These are phyloP conservation scores for Drosophila mayri DNA, from an alignment of 1,140 invertebrate genomes.

Conservation along the genomic window DNA sequence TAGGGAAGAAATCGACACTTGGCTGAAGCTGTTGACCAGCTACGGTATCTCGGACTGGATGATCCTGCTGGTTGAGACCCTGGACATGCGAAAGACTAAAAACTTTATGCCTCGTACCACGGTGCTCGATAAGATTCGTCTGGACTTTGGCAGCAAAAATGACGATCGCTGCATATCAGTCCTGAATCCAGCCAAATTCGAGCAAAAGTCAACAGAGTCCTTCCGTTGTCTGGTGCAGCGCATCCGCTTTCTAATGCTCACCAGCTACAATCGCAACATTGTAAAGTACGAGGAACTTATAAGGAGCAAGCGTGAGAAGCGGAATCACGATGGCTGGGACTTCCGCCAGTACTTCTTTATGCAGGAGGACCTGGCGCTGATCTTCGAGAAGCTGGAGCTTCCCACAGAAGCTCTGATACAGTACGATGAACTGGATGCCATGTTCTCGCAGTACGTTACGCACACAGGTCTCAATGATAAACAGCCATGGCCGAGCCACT, in stretches of 20 bases:
- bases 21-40: constrained; percentile 92
- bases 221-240: constrained; percentile 94
- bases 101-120: constrained; percentile 96
- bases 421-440: constrained; percentile 98
- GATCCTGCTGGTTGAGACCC: constrained; percentile 96
- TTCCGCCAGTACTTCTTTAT: constrained; percentile 97
- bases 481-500: constrained; percentile 92
- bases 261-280: constrained; percentile 94
- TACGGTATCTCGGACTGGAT: constrained; percentile 95
- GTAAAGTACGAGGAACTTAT: constrained; percentile 96
- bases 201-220: constrained; percentile 94
- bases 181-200: constrained; percentile 95
- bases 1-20: constrained; percentile 94
- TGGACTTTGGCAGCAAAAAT: constrained; percentile 96
- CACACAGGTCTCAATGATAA: constrained; percentile 95
- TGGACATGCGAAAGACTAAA: constrained; percentile 95
- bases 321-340: constrained; percentile 96
- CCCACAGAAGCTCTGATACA: constrained; percentile 97
- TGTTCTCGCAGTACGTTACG: constrained; percentile 98
- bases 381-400: constrained; percentile 96
- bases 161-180: constrained; percentile 95
- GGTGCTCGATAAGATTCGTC: constrained; percentile 97
- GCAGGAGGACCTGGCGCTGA: constrained; percentile 97
- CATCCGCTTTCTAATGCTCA: constrained; percentile 92
- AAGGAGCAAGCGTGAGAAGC: constrained; percentile 93